Evolutionary conservation across 2,797 vertebrate species (phyloP).

Genomic region (Hydrolagus colliei): DNA sequence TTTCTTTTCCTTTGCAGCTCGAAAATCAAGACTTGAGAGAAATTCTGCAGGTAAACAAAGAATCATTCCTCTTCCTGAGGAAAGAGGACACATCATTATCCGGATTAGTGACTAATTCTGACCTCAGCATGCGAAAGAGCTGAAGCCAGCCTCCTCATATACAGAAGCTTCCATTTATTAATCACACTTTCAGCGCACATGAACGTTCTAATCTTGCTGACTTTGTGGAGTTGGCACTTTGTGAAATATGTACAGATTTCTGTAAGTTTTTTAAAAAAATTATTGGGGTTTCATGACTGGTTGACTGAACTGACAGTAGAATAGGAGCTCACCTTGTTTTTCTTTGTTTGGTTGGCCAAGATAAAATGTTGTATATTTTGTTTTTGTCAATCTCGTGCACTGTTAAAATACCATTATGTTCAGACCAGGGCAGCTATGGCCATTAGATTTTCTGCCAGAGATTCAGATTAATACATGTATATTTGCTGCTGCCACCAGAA

Average conservation of each 20-base stretch:
- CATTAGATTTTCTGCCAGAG: background rate
- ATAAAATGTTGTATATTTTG: background rate
- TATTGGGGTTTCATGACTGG: background rate
- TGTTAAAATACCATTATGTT: background rate
- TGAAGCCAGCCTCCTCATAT: constrained; percentile 46
- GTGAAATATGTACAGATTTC: background rate
- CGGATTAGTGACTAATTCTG: constrained; percentile 71
- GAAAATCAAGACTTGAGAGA: constrained; percentile 89
- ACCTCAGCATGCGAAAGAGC: constrained; percentile 82
- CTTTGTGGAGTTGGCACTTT: background rate
- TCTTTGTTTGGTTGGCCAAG: background rate
- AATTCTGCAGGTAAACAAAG: constrained; percentile 88
- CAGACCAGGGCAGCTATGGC: background rate
- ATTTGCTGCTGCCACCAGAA: constrained; percentile 12
- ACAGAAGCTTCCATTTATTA: constrained; percentile 7
- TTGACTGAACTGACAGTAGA: constrained; percentile 16
- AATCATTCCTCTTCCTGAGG: constrained; percentile 83
- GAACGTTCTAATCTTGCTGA: background rate
- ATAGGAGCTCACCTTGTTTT: background rate
- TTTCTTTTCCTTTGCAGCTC: constrained; percentile 58
- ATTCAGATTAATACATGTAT: background rate
- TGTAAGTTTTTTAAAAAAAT: background rate
- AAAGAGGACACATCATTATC: constrained; percentile 75
- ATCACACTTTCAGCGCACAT: background rate
- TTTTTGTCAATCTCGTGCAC: background rate